phyloP scores from a whole-genome alignment of 2,888 invertebrate species.

The Ophion slaviceki region DNA sequence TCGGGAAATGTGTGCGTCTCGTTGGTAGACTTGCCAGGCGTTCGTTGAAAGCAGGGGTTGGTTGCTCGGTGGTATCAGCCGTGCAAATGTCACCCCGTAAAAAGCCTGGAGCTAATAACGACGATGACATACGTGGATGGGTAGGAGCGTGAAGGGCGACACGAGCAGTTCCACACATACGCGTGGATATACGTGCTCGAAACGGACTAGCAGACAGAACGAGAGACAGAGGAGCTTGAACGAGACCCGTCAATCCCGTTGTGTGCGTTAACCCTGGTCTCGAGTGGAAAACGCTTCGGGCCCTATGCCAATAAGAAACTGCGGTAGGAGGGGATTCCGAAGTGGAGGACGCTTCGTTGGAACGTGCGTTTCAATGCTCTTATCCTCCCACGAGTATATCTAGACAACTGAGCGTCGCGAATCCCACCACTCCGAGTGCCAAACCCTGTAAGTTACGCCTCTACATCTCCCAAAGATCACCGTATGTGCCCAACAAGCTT shows the following conservation, averaged over 20 bases:
- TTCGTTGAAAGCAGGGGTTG: neutral
- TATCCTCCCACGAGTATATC: neutral
- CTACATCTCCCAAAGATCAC: neutral
- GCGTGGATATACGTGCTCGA: conserved; percentile 22
- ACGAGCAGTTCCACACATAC: conserved; percentile 1
- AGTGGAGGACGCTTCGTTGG: neutral
- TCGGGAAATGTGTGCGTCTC: conserved; percentile 17
- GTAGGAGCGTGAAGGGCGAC: neutral
- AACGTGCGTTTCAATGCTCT: neutral
- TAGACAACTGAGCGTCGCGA: neutral
- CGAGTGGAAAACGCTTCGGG: conserved; percentile 62
- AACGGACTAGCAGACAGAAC: conserved; percentile 33
- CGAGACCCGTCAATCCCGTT: conserved; percentile 49
- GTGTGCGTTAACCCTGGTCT: conserved; percentile 54
- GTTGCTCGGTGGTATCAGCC: conserved; percentile 26
- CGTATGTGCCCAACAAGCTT: neutral
- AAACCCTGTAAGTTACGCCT: neutral
- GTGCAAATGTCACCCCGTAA: conserved; percentile 35
- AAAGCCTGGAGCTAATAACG: conserved; percentile 50
- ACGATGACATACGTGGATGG: conserved; percentile 3
- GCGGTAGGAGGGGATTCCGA: conserved; percentile 18
- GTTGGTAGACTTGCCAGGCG: conserved; percentile 26
- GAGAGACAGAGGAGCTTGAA: conserved; percentile 44
- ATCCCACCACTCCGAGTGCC: neutral
- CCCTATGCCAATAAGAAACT: conserved; percentile 63